phyloP scores from a whole-genome alignment of 2,797 vertebrate species.

The Psittacula derbiana region DNA sequence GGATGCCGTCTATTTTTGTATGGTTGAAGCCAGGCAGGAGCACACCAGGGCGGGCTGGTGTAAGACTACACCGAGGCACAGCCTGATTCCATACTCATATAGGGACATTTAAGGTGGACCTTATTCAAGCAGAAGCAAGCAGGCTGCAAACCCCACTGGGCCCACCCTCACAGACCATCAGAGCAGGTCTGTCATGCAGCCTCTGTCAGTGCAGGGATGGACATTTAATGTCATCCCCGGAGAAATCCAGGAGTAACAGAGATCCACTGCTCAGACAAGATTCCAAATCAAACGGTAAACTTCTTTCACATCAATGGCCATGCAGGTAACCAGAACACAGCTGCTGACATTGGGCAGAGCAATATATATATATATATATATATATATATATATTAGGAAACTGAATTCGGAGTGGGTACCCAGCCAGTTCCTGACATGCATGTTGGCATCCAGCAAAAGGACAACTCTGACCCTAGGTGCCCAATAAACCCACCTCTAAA shows the following conservation, averaged over 20 bases:
- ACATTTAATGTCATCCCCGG: background rate
- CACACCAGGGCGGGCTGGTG: constrained; percentile 22
- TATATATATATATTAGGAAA: background rate
- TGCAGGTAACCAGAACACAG: background rate
- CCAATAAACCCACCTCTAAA: background rate
- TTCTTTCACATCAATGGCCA: rapidly evolving
- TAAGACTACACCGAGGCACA: constrained; percentile 60
- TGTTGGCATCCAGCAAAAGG: background rate
- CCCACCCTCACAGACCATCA: rapidly evolving
- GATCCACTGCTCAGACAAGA: background rate
- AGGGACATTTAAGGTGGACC: constrained; percentile 62
- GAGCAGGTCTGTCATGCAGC: rapidly evolving
- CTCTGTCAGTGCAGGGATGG: rapidly evolving
- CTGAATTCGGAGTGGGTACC: background rate
- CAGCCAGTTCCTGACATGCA: background rate
- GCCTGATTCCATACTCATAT: background rate
- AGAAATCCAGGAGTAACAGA: background rate
- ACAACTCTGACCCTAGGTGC: background rate
- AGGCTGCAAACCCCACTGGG: background rate
- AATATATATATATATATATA: background rate
- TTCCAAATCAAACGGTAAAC: background rate
- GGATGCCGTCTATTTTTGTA: constrained; percentile 52
- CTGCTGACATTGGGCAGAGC: background rate
- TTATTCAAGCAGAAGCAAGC: background rate
- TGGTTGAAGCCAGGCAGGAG: constrained; percentile 17